Base-by-base conservation (phyloP, 2,113 vertebrate species). In the Heloderma charlesbogerti region DNA sequence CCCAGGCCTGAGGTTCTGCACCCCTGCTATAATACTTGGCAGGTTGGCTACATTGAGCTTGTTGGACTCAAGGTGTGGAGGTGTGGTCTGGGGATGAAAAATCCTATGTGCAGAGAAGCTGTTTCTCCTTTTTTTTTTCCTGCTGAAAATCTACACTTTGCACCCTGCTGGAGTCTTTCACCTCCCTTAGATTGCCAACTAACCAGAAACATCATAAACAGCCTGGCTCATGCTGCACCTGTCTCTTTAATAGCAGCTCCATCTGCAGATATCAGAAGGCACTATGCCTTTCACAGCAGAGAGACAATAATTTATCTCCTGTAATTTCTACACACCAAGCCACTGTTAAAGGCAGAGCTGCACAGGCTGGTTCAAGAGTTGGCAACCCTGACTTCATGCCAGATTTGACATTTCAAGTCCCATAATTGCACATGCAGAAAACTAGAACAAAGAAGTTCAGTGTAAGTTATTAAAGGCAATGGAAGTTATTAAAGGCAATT, bases 401-500 rank as follows among this genome's bases (percentile, higher is more conserved):
- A 63, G 29, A 66, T 25, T n/a, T 51, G 40, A 80, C 43, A 27
- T 92, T 13, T 84, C 80, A 88, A 45, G 51, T 29, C 0, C 0
- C 45, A 80, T 69, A 83, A 87, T 1, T 1, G 16, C 0, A 0
- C 37, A 15, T 2, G 29, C 16, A 90, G 71, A 83, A 6, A 0
- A 0, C n/a, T 13, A 15, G 20, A 78, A 18, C 3, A 86, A 29
- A 67, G 31, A 51, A 86, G 18, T 29, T 86, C 18, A 27, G 10
- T 12, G 66, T 10, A 43, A 40, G 40, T 85, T 84, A 4, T 16
- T 16, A 31, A 40, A 67, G 12, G 27, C 29, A 85, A 85, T 5
- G 27, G 22, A 83, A 63, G n/a, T 45, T 16, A 78, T 77, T 77
- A 51, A 51, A 60, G 16, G 57, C 12, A 13, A 60, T 60, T 12